Conservation (phyloP, 2,797 vertebrate species). For the Eulemur albifrons region DNA sequence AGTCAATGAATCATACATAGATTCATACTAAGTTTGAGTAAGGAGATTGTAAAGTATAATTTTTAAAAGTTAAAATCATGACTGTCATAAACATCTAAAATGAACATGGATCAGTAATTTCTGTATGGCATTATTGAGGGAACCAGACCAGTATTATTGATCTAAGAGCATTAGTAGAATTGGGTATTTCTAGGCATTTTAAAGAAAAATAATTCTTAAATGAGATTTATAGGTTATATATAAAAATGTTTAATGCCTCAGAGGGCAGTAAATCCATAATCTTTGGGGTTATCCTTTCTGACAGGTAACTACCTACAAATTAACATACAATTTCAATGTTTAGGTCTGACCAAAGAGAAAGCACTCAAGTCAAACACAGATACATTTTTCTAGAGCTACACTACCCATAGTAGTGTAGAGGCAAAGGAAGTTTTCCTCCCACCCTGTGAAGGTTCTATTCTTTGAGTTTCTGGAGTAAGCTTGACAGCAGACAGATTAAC, state of each 20-base stretch:
- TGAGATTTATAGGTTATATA: neutral
- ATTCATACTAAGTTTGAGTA: neutral
- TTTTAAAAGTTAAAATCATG: constrained; percentile 8
- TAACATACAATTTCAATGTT: neutral
- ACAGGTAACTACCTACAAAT: neutral
- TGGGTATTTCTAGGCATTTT: neutral
- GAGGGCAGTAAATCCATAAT: neutral
- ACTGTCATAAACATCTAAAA: neutral
- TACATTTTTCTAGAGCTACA: neutral
- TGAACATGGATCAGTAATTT: neutral
- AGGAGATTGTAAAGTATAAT: neutral
- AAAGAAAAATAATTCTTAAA: neutral
- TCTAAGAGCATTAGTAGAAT: neutral
- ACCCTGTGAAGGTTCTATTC: neutral
- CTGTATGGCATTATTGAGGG: neutral
- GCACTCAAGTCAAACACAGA: neutral
- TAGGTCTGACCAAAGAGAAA: neutral
- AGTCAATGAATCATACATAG: neutral
- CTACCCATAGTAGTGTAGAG: neutral
- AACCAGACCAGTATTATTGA: neutral
- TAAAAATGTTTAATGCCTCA: neutral
- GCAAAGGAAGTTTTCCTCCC: neutral
- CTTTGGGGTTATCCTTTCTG: neutral
- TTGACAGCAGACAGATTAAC: neutral
- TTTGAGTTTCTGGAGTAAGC: neutral